Conservation (phyloP, 2,113 vertebrate species). For the Pagrus major region DNA sequence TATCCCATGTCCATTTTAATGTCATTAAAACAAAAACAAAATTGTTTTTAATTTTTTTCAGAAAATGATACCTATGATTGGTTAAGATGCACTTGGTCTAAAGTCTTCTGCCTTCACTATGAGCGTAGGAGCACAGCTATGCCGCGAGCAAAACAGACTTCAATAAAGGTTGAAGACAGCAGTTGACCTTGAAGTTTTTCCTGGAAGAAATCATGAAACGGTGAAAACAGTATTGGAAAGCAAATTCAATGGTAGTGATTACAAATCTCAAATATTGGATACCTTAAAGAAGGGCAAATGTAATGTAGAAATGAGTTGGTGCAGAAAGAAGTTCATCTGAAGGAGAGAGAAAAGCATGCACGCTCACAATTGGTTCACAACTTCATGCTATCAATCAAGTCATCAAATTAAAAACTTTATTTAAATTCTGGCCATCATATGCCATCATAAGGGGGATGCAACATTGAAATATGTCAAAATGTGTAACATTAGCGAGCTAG, state of each 20-base stretch:
- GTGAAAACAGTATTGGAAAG: neutral
- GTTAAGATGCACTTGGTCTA: neutral
- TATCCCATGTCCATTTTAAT: neutral
- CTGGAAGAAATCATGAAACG: neutral
- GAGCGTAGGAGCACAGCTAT: neutral
- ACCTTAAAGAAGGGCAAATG: neutral
- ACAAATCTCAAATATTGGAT: neutral
- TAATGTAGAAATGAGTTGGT: neutral
- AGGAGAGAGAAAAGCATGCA: too few species aligned
- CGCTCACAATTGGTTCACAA: too few species aligned
- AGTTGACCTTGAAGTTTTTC: neutral
- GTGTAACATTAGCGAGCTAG: too few species aligned
- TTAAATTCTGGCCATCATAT: too few species aligned
- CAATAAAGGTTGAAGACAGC: neutral
- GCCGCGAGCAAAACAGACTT: neutral
- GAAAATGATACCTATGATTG: neutral
- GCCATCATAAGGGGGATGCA: too few species aligned
- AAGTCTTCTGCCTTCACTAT: neutral
- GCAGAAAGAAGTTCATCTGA: neutral
- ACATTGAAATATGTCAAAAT: too few species aligned
- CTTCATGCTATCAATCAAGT: too few species aligned
- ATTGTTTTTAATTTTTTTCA: neutral
- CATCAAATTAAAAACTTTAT: too few species aligned
- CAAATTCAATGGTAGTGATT: neutral
- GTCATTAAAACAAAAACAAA: neutral